phyloP scores from a whole-genome alignment of 2,797 vertebrate species.

The Champsocephalus esox region DNA sequence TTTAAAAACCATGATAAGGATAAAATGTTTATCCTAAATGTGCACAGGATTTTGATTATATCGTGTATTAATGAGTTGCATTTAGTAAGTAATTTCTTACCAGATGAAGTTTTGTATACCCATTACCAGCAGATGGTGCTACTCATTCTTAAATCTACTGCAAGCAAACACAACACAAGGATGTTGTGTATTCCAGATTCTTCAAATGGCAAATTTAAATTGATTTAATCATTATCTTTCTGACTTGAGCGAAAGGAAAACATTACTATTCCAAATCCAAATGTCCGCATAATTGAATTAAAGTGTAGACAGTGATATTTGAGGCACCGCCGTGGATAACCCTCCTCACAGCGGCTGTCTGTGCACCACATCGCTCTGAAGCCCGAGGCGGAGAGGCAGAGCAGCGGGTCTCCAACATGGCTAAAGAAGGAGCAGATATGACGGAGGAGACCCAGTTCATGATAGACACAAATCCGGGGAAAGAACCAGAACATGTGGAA shows the following conservation, averaged over 20 bases:
- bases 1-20: too few species aligned
- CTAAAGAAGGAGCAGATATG: slow-evolving; percentile 91
- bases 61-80: not conserved
- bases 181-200: slow-evolving; percentile 4
- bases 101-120: slow-evolving; percentile 10
- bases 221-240: not conserved
- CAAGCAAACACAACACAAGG: not conserved
- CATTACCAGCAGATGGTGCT: slow-evolving; percentile 66
- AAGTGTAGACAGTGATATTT: not conserved
- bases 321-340: slow-evolving; percentile 18
- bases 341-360: slow-evolving; percentile 32
- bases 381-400: slow-evolving; percentile 44
- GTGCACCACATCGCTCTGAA: slow-evolving; percentile 59
- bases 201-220: slow-evolving; percentile 12
- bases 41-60: not conserved
- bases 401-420: slow-evolving; percentile 84
- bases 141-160: not conserved
- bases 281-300: not conserved
- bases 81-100: not conserved
- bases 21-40: not conserved
- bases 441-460: slow-evolving; percentile 95
- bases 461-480: slow-evolving; percentile 88
- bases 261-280: too few species aligned
- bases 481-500: slow-evolving; percentile 80
- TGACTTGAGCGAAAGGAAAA: not conserved